phyloP scores from a whole-genome alignment of 2,888 invertebrate genomes.

The Sinelater perroti region DNA sequence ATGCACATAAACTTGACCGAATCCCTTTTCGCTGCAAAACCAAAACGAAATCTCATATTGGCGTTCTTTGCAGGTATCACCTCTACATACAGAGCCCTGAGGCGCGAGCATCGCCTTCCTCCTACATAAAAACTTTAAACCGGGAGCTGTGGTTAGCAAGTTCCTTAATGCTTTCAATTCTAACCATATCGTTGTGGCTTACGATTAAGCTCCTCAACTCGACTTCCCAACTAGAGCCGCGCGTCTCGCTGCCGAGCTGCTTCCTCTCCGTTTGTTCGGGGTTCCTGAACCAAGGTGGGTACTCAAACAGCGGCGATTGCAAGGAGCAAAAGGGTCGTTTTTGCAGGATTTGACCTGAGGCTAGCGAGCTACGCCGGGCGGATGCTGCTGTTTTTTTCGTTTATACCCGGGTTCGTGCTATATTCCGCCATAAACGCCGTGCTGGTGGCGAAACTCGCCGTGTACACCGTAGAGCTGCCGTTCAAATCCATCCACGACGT shows the following conservation, averaged over 20 bases:
- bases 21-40: too few relatives aligned
- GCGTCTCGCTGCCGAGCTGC: slow-evolving; percentile 51
- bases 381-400: slow-evolving; percentile 50
- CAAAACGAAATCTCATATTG: too few relatives aligned
- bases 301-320: slow-evolving; percentile 14
- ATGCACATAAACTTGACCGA: too few relatives aligned
- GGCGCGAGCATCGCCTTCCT: slow-evolving; percentile 49
- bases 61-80: slow-evolving; percentile 50
- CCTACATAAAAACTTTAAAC: slow-evolving; percentile 52
- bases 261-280: slow-evolving; percentile 52
- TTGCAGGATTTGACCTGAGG: slow-evolving; percentile 53
- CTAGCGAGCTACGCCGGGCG: slow-evolving; percentile 50
- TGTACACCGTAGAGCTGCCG: slow-evolving; percentile 54
- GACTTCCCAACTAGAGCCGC: slow-evolving; percentile 39
- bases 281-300: slow-evolving; percentile 56
- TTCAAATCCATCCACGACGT: slow-evolving; percentile 58
- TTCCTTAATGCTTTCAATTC: slow-evolving; percentile 43
- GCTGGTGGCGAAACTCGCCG: slow-evolving; percentile 59
- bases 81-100: slow-evolving; percentile 52
- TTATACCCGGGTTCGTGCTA: slow-evolving; percentile 53
- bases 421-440: slow-evolving; percentile 55
- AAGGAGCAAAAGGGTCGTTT: slow-evolving; percentile 21
- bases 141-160: slow-evolving; percentile 50
- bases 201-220: slow-evolving; percentile 47
- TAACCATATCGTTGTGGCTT: slow-evolving; percentile 50